Conservation (phyloP, 2,113 vertebrate genomes). For the Corythornis cristatus region DNA sequence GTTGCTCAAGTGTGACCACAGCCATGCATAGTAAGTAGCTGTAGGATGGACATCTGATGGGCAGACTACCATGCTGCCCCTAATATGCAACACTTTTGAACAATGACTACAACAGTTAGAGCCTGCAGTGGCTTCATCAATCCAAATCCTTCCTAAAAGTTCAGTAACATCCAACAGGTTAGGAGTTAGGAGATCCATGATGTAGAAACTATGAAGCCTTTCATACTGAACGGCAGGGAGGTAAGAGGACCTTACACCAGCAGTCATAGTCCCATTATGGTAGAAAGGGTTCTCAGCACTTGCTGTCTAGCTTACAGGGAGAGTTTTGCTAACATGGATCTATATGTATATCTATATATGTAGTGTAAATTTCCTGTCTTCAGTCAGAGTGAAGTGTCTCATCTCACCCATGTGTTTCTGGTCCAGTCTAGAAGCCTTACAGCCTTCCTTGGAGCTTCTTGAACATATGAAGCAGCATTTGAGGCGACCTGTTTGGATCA, state of each 20-base stretch:
- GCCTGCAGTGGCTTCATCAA: not conserved
- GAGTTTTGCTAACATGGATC: not conserved
- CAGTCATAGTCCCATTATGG: not conserved
- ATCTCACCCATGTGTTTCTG: not conserved
- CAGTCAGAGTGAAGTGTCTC: not conserved
- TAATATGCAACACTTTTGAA: not conserved
- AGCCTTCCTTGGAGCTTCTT: conserved; percentile 81
- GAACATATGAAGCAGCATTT: conserved; percentile 51
- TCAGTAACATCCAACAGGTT: not conserved
- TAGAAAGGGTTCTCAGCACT: not conserved
- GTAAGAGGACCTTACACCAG: not conserved
- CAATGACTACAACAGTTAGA: not conserved
- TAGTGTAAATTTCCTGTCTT: not conserved
- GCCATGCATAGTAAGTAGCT: not conserved
- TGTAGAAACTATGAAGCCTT: not conserved
- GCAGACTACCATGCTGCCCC: not conserved
- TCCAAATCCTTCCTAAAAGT: not conserved
- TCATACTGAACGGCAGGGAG: too few relatives aligned
- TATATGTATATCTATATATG: too few relatives aligned
- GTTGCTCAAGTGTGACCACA: not conserved
- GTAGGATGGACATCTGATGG: too few relatives aligned
- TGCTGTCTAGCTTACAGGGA: not conserved
- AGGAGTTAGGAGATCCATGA: not conserved
- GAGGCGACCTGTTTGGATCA: conserved; percentile 84
- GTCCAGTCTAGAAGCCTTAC: conserved; percentile 81